Conservation (phyloP, 2,797 vertebrate genomes). For the Peromyscus melanophrys region DNA sequence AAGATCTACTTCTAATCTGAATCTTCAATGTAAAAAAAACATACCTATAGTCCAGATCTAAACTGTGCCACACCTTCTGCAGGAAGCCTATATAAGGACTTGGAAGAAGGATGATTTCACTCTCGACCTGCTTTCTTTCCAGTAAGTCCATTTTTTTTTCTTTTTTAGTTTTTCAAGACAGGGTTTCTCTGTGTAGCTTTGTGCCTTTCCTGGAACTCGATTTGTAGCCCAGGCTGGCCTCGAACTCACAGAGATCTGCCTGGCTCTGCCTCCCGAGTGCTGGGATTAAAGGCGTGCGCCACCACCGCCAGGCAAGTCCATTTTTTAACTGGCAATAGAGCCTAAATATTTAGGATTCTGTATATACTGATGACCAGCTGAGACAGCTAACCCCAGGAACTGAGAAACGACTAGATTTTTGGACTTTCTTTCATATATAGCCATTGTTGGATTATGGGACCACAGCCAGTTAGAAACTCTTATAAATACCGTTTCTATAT, state of each 20-base stretch:
- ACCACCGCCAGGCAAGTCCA: too few relatives aligned
- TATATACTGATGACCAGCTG: too few relatives aligned
- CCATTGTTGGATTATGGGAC: not conserved
- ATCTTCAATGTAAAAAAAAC: too few relatives aligned
- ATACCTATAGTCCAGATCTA: too few relatives aligned
- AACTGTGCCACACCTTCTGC: not conserved
- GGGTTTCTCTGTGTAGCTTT: too few relatives aligned
- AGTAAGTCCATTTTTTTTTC: not conserved
- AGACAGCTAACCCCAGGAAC: not conserved
- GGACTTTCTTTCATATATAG: not conserved
- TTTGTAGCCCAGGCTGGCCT: too few relatives aligned
- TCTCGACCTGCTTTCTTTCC: not conserved
- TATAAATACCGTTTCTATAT: not conserved
- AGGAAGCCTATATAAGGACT: not conserved
- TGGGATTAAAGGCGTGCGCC: too few relatives aligned
- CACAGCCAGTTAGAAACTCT: not conserved
- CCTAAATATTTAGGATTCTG: not conserved
- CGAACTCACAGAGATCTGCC: too few relatives aligned
- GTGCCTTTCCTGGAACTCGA: too few relatives aligned
- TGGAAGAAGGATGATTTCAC: not conserved
- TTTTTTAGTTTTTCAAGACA: too few relatives aligned
- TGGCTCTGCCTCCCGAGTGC: too few relatives aligned
- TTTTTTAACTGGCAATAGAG: not conserved
- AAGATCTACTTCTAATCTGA: too few relatives aligned
- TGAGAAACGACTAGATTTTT: not conserved